A percentile compares a stretch with the other conserved stretches of the same genome.
phyloP scores from a whole-genome alignment of 1,140 invertebrate species.

The Sipha flava region DNA sequence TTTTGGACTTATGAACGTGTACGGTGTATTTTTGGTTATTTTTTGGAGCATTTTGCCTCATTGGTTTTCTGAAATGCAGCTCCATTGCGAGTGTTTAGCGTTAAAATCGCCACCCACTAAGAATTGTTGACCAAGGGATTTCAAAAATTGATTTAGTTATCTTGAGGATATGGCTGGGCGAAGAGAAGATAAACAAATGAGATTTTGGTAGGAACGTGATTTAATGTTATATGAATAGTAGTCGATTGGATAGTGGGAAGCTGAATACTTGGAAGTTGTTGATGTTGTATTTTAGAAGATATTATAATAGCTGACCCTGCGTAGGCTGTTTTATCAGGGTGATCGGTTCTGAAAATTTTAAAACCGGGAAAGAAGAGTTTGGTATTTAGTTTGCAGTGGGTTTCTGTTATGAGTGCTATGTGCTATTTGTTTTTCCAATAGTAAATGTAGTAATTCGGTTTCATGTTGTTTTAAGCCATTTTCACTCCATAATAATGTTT shows the following conservation, averaged over 20 bases:
- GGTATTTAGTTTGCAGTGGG: neutral
- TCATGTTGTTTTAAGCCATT: slow-evolving; percentile 13
- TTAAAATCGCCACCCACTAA: slow-evolving; percentile 18
- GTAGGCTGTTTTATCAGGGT: neutral
- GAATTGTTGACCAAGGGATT: neutral
- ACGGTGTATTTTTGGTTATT: neutral
- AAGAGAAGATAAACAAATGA: slow-evolving; percentile 19
- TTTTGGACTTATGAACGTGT: neutral
- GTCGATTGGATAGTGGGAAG: slow-evolving; percentile 19
- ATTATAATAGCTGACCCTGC: neutral
- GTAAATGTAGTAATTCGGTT: neutral
- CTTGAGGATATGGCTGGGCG: neutral
- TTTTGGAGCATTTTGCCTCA: neutral
- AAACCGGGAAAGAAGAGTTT: neutral
- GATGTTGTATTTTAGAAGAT: neutral
- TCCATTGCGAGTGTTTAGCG: slow-evolving; percentile 4
- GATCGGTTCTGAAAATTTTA: neutral
- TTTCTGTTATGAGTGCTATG: neutral
- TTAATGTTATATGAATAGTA: slow-evolving; percentile 4
- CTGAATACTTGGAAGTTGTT: neutral
- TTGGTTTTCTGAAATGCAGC: neutral
- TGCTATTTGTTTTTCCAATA: slow-evolving; percentile 8
- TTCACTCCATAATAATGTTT: neutral
- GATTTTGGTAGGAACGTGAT: neutral
- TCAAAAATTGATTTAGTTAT: neutral